Percentiles rank a stretch among this genome's conserved stretches.
Conservation (phyloP, 2,888 invertebrate species). For the Eustalomyia histrio region DNA sequence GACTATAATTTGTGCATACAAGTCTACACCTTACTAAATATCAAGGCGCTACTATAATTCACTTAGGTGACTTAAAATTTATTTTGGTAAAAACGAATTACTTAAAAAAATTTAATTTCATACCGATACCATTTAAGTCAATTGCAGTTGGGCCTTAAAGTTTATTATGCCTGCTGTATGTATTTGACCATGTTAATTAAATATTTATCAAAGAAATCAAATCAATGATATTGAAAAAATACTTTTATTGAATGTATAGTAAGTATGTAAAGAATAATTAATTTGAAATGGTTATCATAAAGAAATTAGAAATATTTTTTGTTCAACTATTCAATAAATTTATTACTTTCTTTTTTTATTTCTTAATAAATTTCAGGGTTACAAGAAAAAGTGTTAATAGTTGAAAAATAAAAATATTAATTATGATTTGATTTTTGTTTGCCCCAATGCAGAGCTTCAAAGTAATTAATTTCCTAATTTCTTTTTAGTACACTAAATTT, state of each 20-base stretch:
- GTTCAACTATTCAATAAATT: constrained; percentile 4
- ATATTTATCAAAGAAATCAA: constrained; percentile 9
- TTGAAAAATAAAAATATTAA: constrained; percentile 14
- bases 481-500: no score
- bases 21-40: background rate
- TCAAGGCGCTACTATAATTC: no score
- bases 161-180: no score
- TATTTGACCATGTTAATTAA: background rate
- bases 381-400: constrained; percentile 18
- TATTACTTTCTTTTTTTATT: constrained; percentile 23
- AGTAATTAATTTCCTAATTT: no score
- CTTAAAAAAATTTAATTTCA: no score
- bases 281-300: constrained; percentile 10
- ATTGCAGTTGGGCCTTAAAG: no score
- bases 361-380: constrained; percentile 33
- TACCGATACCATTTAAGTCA: no score
- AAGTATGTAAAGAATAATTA: constrained; percentile 42
- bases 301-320: constrained; percentile 38
- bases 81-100: no score
- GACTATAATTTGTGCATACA: background rate
- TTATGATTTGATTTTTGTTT: background rate
- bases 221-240: constrained; percentile 25
- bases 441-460: no score
- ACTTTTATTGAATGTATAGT: constrained; percentile 26
- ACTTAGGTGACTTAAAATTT: no score